Evolutionary conservation across 1,140 invertebrate genomes (phyloP).

Genomic region (Drosophila watanabei): DNA sequence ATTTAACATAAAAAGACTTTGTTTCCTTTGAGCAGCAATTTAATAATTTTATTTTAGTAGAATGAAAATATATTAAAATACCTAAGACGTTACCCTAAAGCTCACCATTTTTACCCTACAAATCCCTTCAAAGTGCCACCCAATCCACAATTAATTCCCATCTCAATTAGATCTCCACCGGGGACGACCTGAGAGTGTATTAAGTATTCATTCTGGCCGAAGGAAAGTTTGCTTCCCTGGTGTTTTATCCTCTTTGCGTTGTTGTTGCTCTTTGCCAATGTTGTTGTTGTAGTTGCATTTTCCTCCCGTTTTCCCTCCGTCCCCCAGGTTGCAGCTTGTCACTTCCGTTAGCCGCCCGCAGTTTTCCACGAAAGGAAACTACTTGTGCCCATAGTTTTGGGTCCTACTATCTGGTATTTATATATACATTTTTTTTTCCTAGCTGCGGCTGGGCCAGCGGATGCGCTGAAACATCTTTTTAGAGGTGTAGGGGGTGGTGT

Average conservation of each 20-base stretch:
- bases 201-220: slow-evolving; percentile 24
- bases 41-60: not conserved
- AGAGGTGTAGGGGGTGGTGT: slow-evolving; percentile 20
- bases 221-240: slow-evolving; percentile 11
- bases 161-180: slow-evolving; percentile 17
- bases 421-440: slow-evolving; percentile 24
- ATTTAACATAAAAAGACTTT: too few relatives aligned
- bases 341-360: slow-evolving; percentile 73
- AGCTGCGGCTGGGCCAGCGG: slow-evolving; percentile 63
- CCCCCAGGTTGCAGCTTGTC: slow-evolving; percentile 53
- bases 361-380: slow-evolving; percentile 56
- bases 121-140: not conserved
- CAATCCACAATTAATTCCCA: slow-evolving; percentile 9
- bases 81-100: not conserved
- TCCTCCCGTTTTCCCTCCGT: not conserved
- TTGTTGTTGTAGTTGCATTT: slow-evolving; percentile 56
- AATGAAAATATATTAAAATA: not conserved
- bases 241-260: slow-evolving; percentile 42
- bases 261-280: slow-evolving; percentile 34
- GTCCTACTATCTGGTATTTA: slow-evolving; percentile 28
- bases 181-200: slow-evolving; percentile 34
- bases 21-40: not conserved
- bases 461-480: slow-evolving; percentile 69
- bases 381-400: slow-evolving; percentile 56
- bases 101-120: not conserved